Percentiles rank a stretch among this genome's conserved stretches.
Conservation (phyloP, 2,797 vertebrate species). For the Pteronotus mesoamericanus region DNA sequence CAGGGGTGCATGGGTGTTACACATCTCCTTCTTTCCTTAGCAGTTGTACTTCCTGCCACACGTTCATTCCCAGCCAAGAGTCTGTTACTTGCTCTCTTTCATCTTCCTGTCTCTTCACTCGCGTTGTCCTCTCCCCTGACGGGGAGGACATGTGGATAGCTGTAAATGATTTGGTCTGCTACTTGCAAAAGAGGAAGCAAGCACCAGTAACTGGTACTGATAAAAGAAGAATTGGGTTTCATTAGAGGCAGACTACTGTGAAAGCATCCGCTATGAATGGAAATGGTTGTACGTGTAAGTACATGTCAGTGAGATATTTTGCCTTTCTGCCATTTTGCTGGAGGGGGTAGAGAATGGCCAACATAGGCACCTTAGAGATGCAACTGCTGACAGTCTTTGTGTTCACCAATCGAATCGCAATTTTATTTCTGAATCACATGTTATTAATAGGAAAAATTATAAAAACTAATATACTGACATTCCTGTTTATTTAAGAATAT, state of each 20-base stretch:
- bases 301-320: neutral
- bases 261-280: neutral
- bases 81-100: neutral
- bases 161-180: neutral
- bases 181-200: neutral
- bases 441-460: neutral
- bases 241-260: neutral
- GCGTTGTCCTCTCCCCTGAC: neutral
- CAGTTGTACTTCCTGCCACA: neutral
- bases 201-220: neutral
- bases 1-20: neutral
- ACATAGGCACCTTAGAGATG: neutral
- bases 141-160: neutral
- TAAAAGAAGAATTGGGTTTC: neutral
- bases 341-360: neutral
- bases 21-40: neutral
- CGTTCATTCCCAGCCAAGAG: neutral
- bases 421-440: neutral
- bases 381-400: neutral
- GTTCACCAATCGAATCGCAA: neutral
- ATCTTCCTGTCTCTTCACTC: neutral
- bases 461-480: neutral
- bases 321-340: neutral
- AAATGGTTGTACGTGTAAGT: neutral
- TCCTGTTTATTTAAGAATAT: slow-evolving; percentile 19